Percentiles rank a stretch among this genome's conserved stretches.
These are phyloP conservation scores for Epinotia ramella DNA, from an alignment of 2,888 invertebrate species.

Conservation along the genomic window DNA sequence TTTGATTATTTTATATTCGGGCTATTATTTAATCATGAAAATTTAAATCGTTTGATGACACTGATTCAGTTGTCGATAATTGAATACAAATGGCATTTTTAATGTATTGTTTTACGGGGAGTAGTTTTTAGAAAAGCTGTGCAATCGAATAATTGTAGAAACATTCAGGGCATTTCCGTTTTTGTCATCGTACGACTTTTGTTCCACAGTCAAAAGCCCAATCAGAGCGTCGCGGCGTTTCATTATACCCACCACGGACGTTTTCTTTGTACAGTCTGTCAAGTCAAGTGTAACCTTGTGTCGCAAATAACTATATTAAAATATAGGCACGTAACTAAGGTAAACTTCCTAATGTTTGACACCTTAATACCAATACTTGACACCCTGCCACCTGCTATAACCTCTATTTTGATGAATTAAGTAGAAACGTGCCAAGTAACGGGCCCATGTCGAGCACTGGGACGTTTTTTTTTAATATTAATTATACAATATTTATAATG, in stretches of 20 bases:
- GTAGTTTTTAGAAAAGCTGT: neutral
- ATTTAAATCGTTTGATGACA: neutral
- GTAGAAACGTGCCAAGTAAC: too few relatives aligned
- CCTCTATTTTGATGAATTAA: neutral
- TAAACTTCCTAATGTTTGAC: neutral
- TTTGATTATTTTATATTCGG: constrained; percentile 20
- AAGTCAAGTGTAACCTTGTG: neutral
- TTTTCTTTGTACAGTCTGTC: constrained; percentile 17
- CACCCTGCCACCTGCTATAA: neutral
- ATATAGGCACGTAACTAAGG: neutral
- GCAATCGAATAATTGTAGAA: neutral
- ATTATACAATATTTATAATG: too few relatives aligned
- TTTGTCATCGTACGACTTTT: too few relatives aligned
- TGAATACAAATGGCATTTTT: neutral
- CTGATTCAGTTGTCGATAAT: neutral
- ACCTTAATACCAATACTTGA: neutral
- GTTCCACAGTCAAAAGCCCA: constrained; percentile 30
- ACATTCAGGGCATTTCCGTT: too few relatives aligned
- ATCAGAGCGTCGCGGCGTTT: constrained; percentile 17
- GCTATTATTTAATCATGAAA: neutral
- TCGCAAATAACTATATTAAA: neutral
- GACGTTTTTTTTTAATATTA: too few relatives aligned
- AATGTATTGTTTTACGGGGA: neutral
- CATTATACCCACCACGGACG: constrained; percentile 17
- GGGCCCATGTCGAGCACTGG: too few relatives aligned